A percentile compares a stretch with the other conserved stretches of the same genome.
phyloP scores from a whole-genome alignment of 2,888 invertebrate species.

The Cryptocephalus primarius region DNA sequence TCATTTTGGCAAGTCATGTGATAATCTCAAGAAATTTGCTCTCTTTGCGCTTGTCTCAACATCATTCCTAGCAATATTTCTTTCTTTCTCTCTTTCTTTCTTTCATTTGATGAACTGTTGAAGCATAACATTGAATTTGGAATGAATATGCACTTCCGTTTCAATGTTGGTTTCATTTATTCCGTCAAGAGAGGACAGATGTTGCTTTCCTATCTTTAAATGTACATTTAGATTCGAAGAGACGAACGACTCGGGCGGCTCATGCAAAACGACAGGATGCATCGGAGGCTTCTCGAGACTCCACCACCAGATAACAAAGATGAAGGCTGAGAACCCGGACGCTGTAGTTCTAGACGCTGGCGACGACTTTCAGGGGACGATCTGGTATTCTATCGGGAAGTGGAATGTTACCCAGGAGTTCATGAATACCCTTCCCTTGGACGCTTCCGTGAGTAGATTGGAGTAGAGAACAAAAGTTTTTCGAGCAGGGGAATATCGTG shows the following conservation, averaged over 20 bases:
- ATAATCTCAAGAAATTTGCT: no score
- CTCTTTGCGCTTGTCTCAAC: no score
- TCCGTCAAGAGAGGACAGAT: no score
- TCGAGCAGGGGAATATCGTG: background rate
- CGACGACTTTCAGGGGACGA: slow-evolving; percentile 74
- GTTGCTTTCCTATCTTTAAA: background rate
- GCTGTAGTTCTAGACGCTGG: slow-evolving; percentile 69
- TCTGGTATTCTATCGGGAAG: slow-evolving; percentile 69
- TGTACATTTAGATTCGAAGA: slow-evolving; percentile 13
- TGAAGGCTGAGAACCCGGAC: slow-evolving; percentile 37
- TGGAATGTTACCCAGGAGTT: slow-evolving; percentile 66
- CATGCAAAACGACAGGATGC: slow-evolving; percentile 39
- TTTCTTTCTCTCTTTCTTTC: no score
- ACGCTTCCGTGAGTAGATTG: slow-evolving; percentile 54
- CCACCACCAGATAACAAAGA: slow-evolving; percentile 43
- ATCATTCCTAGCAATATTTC: no score
- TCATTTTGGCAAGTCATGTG: no score
- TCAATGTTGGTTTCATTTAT: no score
- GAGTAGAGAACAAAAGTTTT: background rate
- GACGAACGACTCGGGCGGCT: slow-evolving; percentile 10
- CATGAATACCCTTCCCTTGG: slow-evolving; percentile 63
- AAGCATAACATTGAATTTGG: no score
- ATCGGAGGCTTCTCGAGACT: slow-evolving; percentile 61
- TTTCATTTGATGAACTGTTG: no score
- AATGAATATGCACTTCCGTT: no score